Conservation (phyloP, 2,888 invertebrate species). For the Cactoblastis cactorum region DNA sequence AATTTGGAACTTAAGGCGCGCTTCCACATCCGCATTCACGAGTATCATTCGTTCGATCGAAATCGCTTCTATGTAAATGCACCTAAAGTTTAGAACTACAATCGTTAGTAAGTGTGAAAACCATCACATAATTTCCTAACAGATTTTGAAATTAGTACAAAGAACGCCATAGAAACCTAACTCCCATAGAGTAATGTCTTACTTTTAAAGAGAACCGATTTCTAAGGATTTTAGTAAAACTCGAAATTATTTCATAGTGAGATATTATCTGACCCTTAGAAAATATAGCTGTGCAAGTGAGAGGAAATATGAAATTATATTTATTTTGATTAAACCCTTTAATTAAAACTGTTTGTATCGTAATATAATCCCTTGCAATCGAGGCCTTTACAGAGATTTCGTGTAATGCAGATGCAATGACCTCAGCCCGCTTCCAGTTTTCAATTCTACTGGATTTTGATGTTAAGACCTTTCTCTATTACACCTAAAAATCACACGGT, state of each 20-base stretch:
- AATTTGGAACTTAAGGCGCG: not conserved
- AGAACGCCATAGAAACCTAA: too few species aligned
- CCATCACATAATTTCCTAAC: not conserved
- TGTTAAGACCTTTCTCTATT: not conserved
- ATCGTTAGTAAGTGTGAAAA: not conserved
- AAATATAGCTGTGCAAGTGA: not conserved
- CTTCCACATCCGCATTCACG: not conserved
- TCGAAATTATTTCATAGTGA: too few species aligned
- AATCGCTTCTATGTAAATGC: not conserved
- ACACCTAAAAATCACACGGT: not conserved
- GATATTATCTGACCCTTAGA: too few species aligned
- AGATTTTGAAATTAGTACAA: too few species aligned
- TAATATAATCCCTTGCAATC: not conserved
- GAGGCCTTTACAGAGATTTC: constrained; percentile 1
- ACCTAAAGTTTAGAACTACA: not conserved
- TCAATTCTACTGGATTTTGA: not conserved
- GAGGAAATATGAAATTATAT: not conserved
- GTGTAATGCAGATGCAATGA: constrained; percentile 11
- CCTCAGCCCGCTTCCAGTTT: not conserved
- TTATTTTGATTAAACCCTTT: not conserved
- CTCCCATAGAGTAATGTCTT: too few species aligned
- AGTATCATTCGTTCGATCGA: not conserved
- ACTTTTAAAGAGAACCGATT: too few species aligned
- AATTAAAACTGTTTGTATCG: not conserved
- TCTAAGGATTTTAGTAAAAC: too few species aligned